Percentiles rank a stretch among this genome's conserved stretches.
phyloP scores from a whole-genome alignment of 2,113 vertebrate species.

The Gorsachius goisagi region DNA sequence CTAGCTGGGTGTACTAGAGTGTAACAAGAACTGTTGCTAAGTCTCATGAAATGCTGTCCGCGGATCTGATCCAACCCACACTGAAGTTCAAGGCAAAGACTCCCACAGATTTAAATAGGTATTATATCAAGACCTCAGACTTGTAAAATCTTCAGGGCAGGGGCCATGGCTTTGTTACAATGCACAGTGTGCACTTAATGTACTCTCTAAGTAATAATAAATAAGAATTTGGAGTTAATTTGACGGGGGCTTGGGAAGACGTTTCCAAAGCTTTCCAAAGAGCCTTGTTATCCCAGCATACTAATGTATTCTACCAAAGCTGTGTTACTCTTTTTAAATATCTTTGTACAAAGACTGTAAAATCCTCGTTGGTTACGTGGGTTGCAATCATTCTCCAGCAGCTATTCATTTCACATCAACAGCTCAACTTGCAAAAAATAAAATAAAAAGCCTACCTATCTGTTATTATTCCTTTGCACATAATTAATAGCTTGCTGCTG shows the following conservation, averaged over 20 bases:
- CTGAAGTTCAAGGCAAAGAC: constrained; percentile 22
- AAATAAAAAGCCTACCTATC: neutral
- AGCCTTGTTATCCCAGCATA: neutral
- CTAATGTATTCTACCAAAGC: neutral
- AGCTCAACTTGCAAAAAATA: neutral
- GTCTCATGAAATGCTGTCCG: neutral
- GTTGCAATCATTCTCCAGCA: neutral
- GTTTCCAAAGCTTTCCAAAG: constrained; percentile 20
- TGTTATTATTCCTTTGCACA: neutral
- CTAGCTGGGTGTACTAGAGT: neutral
- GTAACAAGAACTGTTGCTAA: neutral
- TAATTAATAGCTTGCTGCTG: constrained; percentile 2
- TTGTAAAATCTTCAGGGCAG: constrained; percentile 34
- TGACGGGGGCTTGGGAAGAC: neutral
- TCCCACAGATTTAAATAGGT: constrained; percentile 33
- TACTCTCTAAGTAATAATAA: constrained; percentile 23
- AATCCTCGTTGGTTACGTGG: neutral
- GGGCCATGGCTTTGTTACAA: constrained; percentile 1
- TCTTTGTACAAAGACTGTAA: neutral
- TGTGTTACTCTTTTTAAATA: neutral
- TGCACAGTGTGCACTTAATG: neutral
- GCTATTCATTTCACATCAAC: neutral
- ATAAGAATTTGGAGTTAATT: constrained; percentile 17
- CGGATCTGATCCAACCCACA: neutral
- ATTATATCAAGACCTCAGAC: constrained; percentile 4